Base-by-base conservation (phyloP, 2,797 vertebrate species). In the Gymnothorax javanicus region DNA sequence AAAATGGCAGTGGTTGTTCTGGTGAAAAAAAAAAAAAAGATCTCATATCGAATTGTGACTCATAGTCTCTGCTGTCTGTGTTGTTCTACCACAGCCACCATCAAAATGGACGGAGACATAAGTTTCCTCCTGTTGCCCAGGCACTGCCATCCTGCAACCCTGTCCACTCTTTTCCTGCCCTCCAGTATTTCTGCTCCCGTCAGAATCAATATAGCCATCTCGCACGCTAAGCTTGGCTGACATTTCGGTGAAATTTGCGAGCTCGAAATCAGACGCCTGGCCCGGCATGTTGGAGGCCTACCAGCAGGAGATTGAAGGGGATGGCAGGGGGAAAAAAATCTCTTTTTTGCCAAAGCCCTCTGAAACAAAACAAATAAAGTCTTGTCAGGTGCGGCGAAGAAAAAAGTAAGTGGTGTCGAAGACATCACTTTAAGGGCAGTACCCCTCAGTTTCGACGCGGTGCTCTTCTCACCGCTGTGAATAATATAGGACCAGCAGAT, bases 221-320 rank as follows among this genome's bases (percentile, higher is more conserved):
- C 86, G 64, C 87, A 90, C 89, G 89, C 89, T 91, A 88, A 92
- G 89, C 64, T 0, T 67, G n/a, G 7, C 85, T 92, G 92, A 90
- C 91, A 89, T 88, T 86, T 86, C 83, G 83, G 88, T 84, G 52
- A 89, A 77, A 77, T 89, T 87, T 84, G 85, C 88, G 89, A 88
- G 84, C 79, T 88, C 87, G 90, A 89, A 93, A 88, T 84, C 84
- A 83, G 88, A 88, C 27, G 89, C 90, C 89, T 87, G 62, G 88
- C 85, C 88, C 79, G 58, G 69, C 86, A 85, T 89, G 81, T 88
- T 90, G 87, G 91, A 91, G 79, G 56, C 73, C 58, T 85, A 91
- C 91, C 90, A 91, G 90, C 84, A 87, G 88, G 86, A 84, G 77
- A 64, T 33, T 54, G 9, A 17, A 67, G n/a, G 57, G 84, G 12